These are phyloP conservation scores for Cataglyphis rosenhaueri DNA, from an alignment of 2,888 invertebrate genomes.

Conservation along the genomic window DNA sequence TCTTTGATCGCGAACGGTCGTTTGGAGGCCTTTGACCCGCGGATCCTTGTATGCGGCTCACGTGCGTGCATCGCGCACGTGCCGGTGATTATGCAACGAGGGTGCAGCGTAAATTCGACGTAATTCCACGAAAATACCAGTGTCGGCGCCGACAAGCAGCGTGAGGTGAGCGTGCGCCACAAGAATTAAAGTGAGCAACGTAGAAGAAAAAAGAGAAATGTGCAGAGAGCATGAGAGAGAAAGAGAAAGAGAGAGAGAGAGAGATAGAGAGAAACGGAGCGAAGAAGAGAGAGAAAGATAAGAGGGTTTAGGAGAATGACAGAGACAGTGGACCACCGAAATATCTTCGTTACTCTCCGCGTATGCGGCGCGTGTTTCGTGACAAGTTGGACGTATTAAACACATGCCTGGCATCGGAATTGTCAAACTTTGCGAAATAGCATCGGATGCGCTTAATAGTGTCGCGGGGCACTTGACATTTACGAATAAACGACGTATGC, in stretches of 20 bases:
- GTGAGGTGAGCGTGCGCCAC: slow-evolving; percentile 57
- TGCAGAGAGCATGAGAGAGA: slow-evolving; percentile 18
- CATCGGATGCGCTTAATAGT: background rate
- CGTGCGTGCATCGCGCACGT: slow-evolving; percentile 55
- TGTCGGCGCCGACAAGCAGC: slow-evolving; percentile 47
- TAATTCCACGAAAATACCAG: slow-evolving; percentile 54
- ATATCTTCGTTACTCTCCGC: slow-evolving; percentile 63
- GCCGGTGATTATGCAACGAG: slow-evolving; percentile 55
- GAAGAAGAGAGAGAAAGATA: slow-evolving; percentile 2
- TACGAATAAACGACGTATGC: background rate
- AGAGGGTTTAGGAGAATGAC: background rate
- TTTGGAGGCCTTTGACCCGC: slow-evolving; percentile 47
- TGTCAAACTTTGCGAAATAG: slow-evolving; percentile 61
- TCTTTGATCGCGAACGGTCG: slow-evolving; percentile 17
- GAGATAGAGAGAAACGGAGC: background rate
- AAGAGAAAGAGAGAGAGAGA: slow-evolving; percentile 1
- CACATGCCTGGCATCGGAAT: slow-evolving; percentile 58
- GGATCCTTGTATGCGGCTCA: slow-evolving; percentile 30
- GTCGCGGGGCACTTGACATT: background rate
- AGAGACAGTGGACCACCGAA: slow-evolving; percentile 59
- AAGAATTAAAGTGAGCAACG: slow-evolving; percentile 22
- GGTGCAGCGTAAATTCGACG: slow-evolving; percentile 47
- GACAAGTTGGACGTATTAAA: slow-evolving; percentile 52
- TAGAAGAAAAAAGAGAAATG: slow-evolving; percentile 24
- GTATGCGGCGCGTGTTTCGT: slow-evolving; percentile 46